These are phyloP conservation scores for Entelurus aequoreus DNA, from an alignment of 2,113 vertebrate genomes.

Conservation along the genomic window DNA sequence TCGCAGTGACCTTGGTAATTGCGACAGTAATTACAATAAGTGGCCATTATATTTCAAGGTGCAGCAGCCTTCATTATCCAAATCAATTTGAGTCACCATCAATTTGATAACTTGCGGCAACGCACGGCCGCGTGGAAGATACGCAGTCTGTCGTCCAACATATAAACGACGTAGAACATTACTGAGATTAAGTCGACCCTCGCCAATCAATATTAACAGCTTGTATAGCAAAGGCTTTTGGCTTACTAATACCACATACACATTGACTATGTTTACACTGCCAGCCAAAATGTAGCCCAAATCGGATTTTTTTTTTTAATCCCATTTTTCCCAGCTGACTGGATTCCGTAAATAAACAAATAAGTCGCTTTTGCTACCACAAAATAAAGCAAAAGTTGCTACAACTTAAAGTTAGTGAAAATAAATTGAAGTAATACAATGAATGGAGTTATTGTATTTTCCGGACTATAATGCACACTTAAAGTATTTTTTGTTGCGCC, in stretches of 20 bases:
- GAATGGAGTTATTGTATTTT: too few relatives aligned
- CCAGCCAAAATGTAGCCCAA: too few relatives aligned
- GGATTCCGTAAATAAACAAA: too few relatives aligned
- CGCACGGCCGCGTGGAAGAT: slow-evolving; percentile 59
- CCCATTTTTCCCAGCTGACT: too few relatives aligned
- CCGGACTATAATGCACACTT: too few relatives aligned
- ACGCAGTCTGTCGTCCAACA: slow-evolving; percentile 58
- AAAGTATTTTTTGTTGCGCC: too few relatives aligned
- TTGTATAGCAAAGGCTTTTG: slow-evolving; percentile 54
- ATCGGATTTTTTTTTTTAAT: too few relatives aligned
- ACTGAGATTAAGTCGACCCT: slow-evolving; percentile 71
- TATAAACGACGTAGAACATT: slow-evolving; percentile 69
- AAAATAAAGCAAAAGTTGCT: too few relatives aligned
- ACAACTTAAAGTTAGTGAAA: too few relatives aligned
- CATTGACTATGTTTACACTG: too few relatives aligned
- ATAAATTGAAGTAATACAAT: too few relatives aligned
- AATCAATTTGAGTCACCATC: slow-evolving; percentile 78
- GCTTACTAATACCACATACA: slow-evolving; percentile 11
- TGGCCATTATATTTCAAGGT: slow-evolving; percentile 79
- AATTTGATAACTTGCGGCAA: slow-evolving; percentile 72
- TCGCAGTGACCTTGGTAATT: slow-evolving; percentile 75
- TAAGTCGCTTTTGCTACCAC: too few relatives aligned
- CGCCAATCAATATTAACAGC: slow-evolving; percentile 76
- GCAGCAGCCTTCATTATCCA: slow-evolving; percentile 72
- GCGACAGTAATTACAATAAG: slow-evolving; percentile 78